phyloP scores from a whole-genome alignment of 2,797 vertebrate genomes.

The Eptatretus atami region DNA sequence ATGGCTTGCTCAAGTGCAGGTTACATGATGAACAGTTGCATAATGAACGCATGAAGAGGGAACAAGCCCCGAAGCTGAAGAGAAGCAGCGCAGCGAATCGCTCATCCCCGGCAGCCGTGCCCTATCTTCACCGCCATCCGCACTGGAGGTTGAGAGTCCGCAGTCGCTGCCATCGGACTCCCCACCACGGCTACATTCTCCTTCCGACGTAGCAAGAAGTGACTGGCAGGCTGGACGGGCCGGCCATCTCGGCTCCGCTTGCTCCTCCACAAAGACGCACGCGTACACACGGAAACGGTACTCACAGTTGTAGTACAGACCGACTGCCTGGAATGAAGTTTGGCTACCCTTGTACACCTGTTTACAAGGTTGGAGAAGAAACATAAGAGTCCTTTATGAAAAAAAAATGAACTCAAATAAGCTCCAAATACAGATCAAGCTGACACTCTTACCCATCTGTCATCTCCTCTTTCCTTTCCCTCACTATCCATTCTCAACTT shows the following conservation, averaged over 20 bases:
- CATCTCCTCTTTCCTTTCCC: too few relatives aligned
- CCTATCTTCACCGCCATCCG: conserved; percentile 18
- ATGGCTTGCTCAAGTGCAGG: not conserved
- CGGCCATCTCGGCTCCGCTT: conserved; percentile 49
- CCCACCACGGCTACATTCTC: too few relatives aligned
- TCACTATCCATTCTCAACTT: too few relatives aligned
- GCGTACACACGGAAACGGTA: conserved; percentile 72
- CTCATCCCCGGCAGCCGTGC: conserved; percentile 53
- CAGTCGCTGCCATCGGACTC: conserved; percentile 19
- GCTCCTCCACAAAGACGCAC: conserved; percentile 52
- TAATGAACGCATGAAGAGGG: conserved; percentile 75
- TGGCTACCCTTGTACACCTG: conserved; percentile 88
- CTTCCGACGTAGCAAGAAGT: conserved; percentile 30
- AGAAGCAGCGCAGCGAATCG: conserved; percentile 71
- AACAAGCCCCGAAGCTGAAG: conserved; percentile 47
- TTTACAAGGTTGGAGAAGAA: not conserved
- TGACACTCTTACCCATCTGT: too few relatives aligned
- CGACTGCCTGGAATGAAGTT: conserved; percentile 46
- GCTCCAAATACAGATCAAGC: too few relatives aligned
- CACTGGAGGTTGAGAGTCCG: conserved; percentile 18
- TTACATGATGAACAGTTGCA: conserved; percentile 81
- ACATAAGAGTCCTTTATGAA: too few relatives aligned
- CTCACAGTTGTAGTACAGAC: conserved; percentile 71
- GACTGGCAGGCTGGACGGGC: conserved; percentile 58
- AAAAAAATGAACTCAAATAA: too few relatives aligned